phyloP scores from a whole-genome alignment of 2,888 invertebrate species.

The Stenodera caucasica region DNA sequence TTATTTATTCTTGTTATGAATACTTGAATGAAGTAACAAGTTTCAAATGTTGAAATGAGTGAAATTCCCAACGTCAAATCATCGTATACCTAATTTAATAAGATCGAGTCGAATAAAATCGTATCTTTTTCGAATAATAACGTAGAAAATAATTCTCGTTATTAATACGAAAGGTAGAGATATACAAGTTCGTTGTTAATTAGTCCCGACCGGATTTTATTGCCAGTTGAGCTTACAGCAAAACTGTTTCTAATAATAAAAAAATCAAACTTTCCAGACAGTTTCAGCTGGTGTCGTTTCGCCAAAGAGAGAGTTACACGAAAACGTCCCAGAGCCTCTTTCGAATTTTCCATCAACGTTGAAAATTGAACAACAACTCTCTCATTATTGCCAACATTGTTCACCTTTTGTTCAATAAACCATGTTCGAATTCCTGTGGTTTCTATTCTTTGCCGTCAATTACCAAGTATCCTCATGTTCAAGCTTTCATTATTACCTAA shows the following conservation, averaged over 20 bases:
- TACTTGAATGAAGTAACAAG: conserved; percentile 19
- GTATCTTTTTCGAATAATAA: no score
- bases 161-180: no score
- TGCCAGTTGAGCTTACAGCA: background rate
- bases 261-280: conserved; percentile 4
- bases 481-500: background rate
- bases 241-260: background rate
- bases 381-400: no score
- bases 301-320: background rate
- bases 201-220: background rate
- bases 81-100: conserved; percentile 1
- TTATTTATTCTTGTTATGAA: conserved; percentile 21
- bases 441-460: background rate
- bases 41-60: conserved; percentile 1
- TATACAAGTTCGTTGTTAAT: background rate
- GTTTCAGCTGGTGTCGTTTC: no score
- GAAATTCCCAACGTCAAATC: background rate
- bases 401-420: background rate
- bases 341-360: background rate
- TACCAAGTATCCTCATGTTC: background rate
- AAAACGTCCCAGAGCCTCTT: background rate
- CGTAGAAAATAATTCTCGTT: no score
- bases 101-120: background rate
- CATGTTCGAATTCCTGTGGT: background rate
- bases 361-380: no score